A percentile compares a stretch with the other conserved stretches of the same genome.
These are phyloP conservation scores for Peromyscus nudipes DNA, from an alignment of 2,797 vertebrate genomes.

Conservation along the genomic window DNA sequence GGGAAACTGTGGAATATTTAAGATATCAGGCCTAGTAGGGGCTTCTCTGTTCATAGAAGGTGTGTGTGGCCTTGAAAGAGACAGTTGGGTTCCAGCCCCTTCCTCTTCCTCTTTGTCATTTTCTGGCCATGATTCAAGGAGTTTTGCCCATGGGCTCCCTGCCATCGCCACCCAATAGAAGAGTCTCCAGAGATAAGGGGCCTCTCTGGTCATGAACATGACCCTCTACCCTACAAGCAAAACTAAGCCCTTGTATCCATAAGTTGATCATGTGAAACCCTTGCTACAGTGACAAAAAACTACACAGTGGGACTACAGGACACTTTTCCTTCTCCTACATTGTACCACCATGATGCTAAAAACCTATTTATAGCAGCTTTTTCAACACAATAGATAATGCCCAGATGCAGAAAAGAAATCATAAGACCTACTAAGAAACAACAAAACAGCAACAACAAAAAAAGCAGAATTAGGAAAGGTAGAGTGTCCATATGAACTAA, in stretches of 20 bases:
- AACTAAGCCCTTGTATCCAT: background rate
- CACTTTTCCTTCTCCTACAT: background rate
- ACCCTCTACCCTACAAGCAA: background rate
- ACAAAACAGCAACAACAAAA: background rate
- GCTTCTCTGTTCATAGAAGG: background rate
- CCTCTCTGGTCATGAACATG: background rate
- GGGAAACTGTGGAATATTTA: background rate
- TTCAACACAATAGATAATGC: background rate
- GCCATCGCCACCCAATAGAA: background rate
- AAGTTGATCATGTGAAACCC: background rate
- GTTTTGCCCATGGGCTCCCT: background rate
- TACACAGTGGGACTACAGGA: background rate
- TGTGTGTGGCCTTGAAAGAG: background rate
- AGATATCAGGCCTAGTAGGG: background rate
- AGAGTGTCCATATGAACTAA: background rate
- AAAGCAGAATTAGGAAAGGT: background rate
- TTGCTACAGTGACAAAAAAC: background rate
- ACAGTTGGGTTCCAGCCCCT: too few relatives aligned
- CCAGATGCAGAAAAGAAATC: background rate
- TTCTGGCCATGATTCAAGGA: too few relatives aligned
- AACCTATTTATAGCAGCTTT: background rate
- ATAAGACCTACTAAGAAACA: background rate
- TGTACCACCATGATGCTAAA: background rate
- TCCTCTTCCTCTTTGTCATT: background rate
- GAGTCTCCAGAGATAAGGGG: background rate